Evolutionary conservation across 2,797 vertebrate genomes (phyloP), one percentile per base, ranked within the genome.

Genomic region (Falco columbarius): DNA sequence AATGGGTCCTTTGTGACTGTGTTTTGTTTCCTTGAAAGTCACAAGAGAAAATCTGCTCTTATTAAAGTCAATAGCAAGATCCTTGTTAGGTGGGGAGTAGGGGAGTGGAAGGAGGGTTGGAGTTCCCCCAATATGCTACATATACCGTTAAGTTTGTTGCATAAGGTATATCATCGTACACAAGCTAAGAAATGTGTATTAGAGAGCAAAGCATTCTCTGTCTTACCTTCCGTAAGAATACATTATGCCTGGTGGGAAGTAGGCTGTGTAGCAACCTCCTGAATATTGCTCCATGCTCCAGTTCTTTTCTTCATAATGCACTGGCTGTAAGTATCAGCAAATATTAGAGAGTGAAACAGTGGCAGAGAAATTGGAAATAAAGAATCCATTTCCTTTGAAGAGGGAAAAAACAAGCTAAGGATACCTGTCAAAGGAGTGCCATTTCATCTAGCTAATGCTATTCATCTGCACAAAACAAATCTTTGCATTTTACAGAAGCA

Each of bases 281-380:
- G 98, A 98, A 87, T 98, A 98, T 27, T 98, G 98, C 34, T 98
- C 98, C 84, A 63, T 92, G 87, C 66, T 97, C 98, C 98, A 98
- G 72, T 98, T 97, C 96, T 98, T 98, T 86, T 98, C 98, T 92
- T 98, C 98, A 71, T 98, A 98, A 89, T 98, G 98, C 72, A 98
- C 97, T 5, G 98, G 98, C 98, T 98, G 84, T 22, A 97, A 94
- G 24, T 56, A 55, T 56, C 81, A 89, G 40, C 34, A 97, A 91
- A 95, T 49, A 93, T 89, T 42, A 76, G 58, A 96, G 92, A 95
- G 46, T 84, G 76, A 96, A 96, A 97, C 23, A 58, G 29, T 63
- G 44, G 40, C 18, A 90, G 59, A 93, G 75, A 96, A 84, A 81
- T 1, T 86, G n/a, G 29, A 88, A 91, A 81, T 34, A 77, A 79